Evolutionary conservation across 2,113 vertebrate species (phyloP), one percentile per base, ranked within the genome.

Genomic region (Myotis lucifugus): DNA sequence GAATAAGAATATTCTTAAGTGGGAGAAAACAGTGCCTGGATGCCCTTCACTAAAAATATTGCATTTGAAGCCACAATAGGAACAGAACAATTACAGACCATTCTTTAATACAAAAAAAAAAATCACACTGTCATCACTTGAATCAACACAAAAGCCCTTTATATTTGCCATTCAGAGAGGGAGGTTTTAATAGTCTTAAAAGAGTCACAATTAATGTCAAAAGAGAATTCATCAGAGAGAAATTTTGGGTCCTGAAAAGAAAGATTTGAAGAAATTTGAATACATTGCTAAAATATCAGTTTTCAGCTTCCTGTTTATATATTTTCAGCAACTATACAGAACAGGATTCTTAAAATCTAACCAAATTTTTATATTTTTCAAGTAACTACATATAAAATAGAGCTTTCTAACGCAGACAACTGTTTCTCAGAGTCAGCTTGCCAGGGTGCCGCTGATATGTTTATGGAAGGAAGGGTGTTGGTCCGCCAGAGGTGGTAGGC

Each of bases 401-500:
- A 64, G 52, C 79, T 88, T 93, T 94, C 74, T 98, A 96, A 97
- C 73, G 88, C 27, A 90, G 72, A 95, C 8, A 92, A 92, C 61
- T 92, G 21, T 95, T 97, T 85, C 95, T 97, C 97, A 97, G 95
- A 97, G 84, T 96, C 61, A 93, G 70, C 42, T 83, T 85, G 88
- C 96, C 92, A 95, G 74, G 74, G 88, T 96, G 54, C 61, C 87
- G 1, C 84, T 96, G 86, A 61, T 95, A 37, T 97, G 95, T 98
- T 98, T 98, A 95, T 97, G 91, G 96, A 98, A 97, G 98, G 98
- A 98, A 98, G 98, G 97, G 97, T 96, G 97, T 97, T 96, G 95
- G 95, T 90, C 95, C 82, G 10, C 87, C 95, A 96, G 93, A 98
- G 96, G 96, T 96, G 89, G 92, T 90, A 96, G 93, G 90, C 89